Evolutionary conservation across 2,113 vertebrate genomes (phyloP).

Genomic region (Tautogolabrus adspersus): DNA sequence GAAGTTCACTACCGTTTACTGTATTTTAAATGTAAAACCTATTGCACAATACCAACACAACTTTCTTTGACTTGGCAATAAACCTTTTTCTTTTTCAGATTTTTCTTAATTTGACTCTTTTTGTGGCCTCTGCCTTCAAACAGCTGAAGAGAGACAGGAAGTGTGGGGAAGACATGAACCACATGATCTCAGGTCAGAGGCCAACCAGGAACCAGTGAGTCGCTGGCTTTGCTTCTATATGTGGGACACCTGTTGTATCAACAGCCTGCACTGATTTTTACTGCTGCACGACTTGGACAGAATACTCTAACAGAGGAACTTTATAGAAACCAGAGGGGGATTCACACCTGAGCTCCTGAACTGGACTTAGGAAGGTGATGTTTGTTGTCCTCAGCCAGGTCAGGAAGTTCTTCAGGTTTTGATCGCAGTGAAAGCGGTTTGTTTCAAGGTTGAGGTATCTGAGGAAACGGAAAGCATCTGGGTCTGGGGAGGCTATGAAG

Average conservation of each 20-base stretch:
- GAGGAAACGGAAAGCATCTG: conserved; percentile 81
- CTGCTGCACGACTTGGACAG: conserved; percentile 3
- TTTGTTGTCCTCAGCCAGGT: conserved; percentile 86
- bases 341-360: conserved; percentile 77
- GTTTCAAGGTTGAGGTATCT: conserved; percentile 77
- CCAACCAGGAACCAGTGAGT: too few species aligned
- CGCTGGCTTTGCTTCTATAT: too few species aligned
- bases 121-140: too few species aligned
- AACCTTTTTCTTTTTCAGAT: too few species aligned
- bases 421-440: conserved; percentile 87
- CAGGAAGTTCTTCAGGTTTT: conserved; percentile 81
- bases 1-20: too few species aligned
- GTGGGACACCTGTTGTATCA: too few species aligned
- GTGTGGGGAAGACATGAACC: too few species aligned
- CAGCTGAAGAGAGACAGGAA: too few species aligned
- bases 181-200: too few species aligned
- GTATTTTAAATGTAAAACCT: too few species aligned
- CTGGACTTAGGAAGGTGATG: conserved; percentile 72
- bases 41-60: too few species aligned
- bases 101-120: too few species aligned
- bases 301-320: conserved; percentile 49
- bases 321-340: conserved; percentile 78
- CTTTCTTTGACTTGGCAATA: background rate
- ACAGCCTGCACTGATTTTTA: background rate
- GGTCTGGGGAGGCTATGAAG: conserved; percentile 86